These are phyloP conservation scores for Prosapia bicincta DNA, from an alignment of 2,888 invertebrate genomes.

Conservation along the genomic window DNA sequence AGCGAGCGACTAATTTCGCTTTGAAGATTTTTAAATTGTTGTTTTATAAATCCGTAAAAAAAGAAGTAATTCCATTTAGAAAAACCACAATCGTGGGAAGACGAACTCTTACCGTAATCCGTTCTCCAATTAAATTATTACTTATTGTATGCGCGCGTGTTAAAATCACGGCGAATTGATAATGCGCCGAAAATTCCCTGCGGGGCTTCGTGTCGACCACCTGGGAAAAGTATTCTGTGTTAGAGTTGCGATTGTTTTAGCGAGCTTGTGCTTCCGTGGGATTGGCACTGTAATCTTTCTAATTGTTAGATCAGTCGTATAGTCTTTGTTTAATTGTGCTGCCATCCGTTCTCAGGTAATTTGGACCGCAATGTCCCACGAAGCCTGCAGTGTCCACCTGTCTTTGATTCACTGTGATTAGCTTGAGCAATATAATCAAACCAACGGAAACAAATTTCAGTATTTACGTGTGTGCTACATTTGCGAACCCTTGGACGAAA, in stretches of 20 bases:
- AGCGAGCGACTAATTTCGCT: not conserved
- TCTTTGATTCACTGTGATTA: not conserved
- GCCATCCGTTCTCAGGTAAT: not conserved
- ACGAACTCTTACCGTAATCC: not conserved
- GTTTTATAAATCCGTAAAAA: not conserved
- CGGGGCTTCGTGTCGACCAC: not conserved
- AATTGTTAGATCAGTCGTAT: not conserved
- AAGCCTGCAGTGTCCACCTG: not conserved
- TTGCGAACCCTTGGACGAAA: too few relatives aligned
- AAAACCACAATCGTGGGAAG: not conserved
- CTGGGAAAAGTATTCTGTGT: not conserved
- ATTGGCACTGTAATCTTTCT: not conserved
- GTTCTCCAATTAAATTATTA: not conserved
- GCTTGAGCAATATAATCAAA: not conserved
- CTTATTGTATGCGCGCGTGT: not conserved
- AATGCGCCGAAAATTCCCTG: not conserved
- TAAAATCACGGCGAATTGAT: not conserved
- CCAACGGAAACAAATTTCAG: not conserved
- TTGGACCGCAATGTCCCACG: constrained; percentile 1
- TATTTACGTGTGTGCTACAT: not conserved
- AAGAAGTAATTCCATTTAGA: not conserved
- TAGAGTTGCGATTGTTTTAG: not conserved
- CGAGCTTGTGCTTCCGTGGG: not conserved
- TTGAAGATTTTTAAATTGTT: constrained; percentile 2
- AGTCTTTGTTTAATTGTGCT: not conserved